A percentile compares a stretch with the other conserved stretches of the same genome.
Evolutionary conservation across 37 sponge, comb jelly and placozoan species (phyloP).

Genomic region (Ianthella basta): DNA sequence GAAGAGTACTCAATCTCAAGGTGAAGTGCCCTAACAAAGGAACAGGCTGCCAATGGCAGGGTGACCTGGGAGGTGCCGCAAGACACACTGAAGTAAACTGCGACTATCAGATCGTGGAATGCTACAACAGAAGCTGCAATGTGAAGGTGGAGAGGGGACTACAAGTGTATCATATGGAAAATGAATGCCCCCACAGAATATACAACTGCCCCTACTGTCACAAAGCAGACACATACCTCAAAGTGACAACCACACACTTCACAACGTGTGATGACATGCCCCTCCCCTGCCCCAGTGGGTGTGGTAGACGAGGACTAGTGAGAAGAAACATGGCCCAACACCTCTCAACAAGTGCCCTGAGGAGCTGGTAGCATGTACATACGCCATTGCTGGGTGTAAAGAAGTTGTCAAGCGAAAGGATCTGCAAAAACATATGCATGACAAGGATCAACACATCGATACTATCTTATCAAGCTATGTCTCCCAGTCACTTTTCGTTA

Average conservation of each 20-base stretch:
- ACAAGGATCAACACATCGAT: too few relatives aligned
- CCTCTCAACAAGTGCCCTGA: slow-evolving; percentile 17
- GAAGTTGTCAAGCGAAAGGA: too few relatives aligned
- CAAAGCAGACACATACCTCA: too few relatives aligned
- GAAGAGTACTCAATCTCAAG: not conserved
- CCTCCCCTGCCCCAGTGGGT: too few relatives aligned
- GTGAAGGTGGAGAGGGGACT: not conserved
- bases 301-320: too few relatives aligned
- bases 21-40: slow-evolving; percentile 25
- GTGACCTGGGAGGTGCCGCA: slow-evolving; percentile 17
- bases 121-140: not conserved
- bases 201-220: too few relatives aligned
- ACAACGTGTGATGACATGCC: too few relatives aligned
- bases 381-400: not conserved
- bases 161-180: not conserved
- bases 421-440: too few relatives aligned
- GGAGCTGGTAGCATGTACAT: not conserved
- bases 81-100: not conserved
- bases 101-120: not conserved
- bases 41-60: slow-evolving; percentile 50
- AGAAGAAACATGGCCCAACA: not conserved
- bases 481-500: too few relatives aligned
- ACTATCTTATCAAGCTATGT: too few relatives aligned
- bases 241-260: too few relatives aligned
- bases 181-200: too few relatives aligned